Conservation (phyloP, 2,113 vertebrate species). For the Heterochromis multidens region DNA sequence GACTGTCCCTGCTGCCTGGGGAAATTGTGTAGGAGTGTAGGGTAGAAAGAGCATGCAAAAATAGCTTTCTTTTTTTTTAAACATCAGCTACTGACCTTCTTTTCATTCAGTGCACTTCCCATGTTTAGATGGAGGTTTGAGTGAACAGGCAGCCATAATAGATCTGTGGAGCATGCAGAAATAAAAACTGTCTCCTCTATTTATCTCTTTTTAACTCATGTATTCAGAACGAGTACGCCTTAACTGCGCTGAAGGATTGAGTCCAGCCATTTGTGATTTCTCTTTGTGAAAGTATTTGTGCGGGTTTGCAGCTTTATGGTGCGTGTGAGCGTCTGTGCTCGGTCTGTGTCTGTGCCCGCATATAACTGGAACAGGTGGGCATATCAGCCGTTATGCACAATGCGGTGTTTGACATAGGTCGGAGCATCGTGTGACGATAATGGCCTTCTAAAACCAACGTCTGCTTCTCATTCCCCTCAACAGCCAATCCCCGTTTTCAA, state of each 20-base stretch:
- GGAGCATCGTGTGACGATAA: background rate
- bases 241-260: background rate
- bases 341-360: background rate
- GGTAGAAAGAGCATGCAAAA: slow-evolving; percentile 10
- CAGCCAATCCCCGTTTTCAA: slow-evolving; percentile 20
- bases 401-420: slow-evolving; percentile 9
- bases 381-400: background rate
- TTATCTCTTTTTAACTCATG: background rate
- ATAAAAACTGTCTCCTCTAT: background rate
- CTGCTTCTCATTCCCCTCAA: background rate
- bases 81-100: background rate
- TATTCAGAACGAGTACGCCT: background rate
- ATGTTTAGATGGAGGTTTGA: slow-evolving; percentile 20
- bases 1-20: background rate
- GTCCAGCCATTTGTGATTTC: background rate
- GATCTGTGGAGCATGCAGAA: slow-evolving; percentile 12
- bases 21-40: background rate
- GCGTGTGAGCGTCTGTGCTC: background rate
- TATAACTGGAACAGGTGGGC: background rate
- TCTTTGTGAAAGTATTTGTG: background rate
- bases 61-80: background rate
- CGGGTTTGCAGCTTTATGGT: background rate
- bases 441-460: background rate
- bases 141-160: slow-evolving; percentile 27
- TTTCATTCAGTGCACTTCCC: slow-evolving; percentile 1